Conservation (phyloP, 2,888 invertebrate genomes). For the Ptilodon capucinus region DNA sequence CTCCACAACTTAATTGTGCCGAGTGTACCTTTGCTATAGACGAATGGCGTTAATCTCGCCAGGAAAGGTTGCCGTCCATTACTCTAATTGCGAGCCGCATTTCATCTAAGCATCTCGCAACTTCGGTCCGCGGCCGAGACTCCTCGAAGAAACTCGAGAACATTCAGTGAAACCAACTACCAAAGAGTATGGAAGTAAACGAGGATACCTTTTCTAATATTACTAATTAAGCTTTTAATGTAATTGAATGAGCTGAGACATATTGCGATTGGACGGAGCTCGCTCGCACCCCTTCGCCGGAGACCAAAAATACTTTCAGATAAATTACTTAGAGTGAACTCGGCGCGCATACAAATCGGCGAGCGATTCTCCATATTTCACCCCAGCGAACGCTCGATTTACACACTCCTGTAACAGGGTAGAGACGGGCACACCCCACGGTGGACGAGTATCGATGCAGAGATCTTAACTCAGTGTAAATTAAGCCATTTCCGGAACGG, state of each 20-base stretch:
- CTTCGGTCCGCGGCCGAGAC: constrained; percentile 64
- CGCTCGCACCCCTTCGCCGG: constrained; percentile 53
- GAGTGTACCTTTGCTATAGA: constrained; percentile 70
- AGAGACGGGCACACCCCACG: constrained; percentile 38
- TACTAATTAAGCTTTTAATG: constrained; percentile 81
- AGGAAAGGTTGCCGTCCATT: constrained; percentile 75
- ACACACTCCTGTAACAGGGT: constrained; percentile 62
- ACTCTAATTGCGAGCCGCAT: constrained; percentile 79
- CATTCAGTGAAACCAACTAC: constrained; percentile 67
- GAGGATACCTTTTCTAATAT: constrained; percentile 75
- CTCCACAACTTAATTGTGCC: constrained; percentile 71
- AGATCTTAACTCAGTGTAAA: constrained; percentile 58
- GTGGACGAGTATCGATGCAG: constrained; percentile 48
- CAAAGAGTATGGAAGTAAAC: constrained; percentile 72
- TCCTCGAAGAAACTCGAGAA: constrained; percentile 70
- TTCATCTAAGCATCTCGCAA: constrained; percentile 77
- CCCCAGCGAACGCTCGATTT: constrained; percentile 66
- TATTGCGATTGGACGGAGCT: constrained; percentile 61
- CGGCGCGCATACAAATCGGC: constrained; percentile 74
- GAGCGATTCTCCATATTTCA: constrained; percentile 72
- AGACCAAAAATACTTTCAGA: constrained; percentile 75
- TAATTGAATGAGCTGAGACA: constrained; percentile 78
- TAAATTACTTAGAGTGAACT: constrained; percentile 73
- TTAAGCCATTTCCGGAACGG: constrained; percentile 69
- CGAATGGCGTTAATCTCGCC: constrained; percentile 72